Evolutionary conservation across 2,797 vertebrate species (phyloP).

Genomic region (Bovichtus diacanthus): DNA sequence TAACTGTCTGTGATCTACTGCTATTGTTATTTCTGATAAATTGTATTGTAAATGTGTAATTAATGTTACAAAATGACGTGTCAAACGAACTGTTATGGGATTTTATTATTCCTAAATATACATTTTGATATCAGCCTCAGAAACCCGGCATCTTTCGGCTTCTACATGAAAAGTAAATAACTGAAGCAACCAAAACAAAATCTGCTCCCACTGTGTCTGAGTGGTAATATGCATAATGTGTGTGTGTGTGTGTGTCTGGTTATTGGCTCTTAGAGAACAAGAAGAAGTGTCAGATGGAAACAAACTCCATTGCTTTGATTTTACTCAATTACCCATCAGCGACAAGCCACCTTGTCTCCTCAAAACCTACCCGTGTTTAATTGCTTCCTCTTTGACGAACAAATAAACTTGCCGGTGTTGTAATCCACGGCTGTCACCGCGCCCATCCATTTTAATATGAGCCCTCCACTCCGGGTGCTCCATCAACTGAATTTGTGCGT

Average conservation of each 20-base stretch:
- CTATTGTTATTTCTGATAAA: not conserved
- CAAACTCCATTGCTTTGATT: conserved; percentile 44
- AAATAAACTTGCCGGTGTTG: conserved; percentile 45
- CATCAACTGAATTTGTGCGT: conserved; percentile 43
- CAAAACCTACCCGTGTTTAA: conserved; percentile 62
- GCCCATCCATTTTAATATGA: conserved; percentile 56
- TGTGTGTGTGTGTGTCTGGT: conserved; percentile 12
- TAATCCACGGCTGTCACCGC: conserved; percentile 50
- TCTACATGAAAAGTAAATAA: conserved; percentile 20
- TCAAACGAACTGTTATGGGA: not conserved
- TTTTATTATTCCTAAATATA: not conserved
- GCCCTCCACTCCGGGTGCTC: conserved; percentile 55
- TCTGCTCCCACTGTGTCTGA: conserved; percentile 12
- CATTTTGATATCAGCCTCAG: not conserved
- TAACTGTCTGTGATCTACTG: not conserved
- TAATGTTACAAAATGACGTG: not conserved
- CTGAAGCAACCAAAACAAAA: conserved; percentile 14
- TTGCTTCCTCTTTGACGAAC: conserved; percentile 60
- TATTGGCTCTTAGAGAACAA: conserved; percentile 37
- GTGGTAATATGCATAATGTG: conserved; percentile 6
- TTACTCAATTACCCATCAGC: conserved; percentile 46
- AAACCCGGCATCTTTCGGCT: not conserved
- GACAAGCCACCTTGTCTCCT: conserved; percentile 46
- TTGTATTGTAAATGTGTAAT: not conserved
- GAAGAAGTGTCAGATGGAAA: conserved; percentile 33